Conservation (phyloP, 2,888 invertebrate species). For the Temnothorax unifasciatus region DNA sequence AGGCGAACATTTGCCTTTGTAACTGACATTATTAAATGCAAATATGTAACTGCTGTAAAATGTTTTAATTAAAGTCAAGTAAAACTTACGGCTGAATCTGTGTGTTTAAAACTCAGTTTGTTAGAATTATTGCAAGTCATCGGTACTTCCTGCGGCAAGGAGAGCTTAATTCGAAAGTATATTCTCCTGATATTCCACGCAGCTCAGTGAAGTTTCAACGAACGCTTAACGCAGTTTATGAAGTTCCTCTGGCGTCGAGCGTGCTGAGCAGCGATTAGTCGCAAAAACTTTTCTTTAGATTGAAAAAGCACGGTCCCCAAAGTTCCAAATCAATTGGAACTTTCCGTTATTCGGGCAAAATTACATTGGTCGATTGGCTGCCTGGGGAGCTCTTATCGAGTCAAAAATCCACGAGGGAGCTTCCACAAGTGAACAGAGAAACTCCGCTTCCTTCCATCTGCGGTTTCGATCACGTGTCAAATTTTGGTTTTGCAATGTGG, state of each 20-base stretch:
- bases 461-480: slow-evolving; percentile 46
- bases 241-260: slow-evolving; percentile 21
- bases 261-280: slow-evolving; percentile 22
- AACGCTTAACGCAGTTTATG: slow-evolving; percentile 40
- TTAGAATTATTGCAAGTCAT: slow-evolving; percentile 28
- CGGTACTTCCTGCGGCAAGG: not conserved
- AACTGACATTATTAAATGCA: slow-evolving; percentile 8
- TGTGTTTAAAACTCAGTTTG: slow-evolving; percentile 24
- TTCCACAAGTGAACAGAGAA: slow-evolving; percentile 10
- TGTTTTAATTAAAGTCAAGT: slow-evolving; percentile 26
- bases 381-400: not conserved
- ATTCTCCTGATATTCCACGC: slow-evolving; percentile 37
- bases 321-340: slow-evolving; percentile 36
- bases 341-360: slow-evolving; percentile 29
- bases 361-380: slow-evolving; percentile 17
- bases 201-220: slow-evolving; percentile 35
- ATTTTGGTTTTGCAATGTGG: slow-evolving; percentile 60
- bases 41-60: slow-evolving; percentile 25
- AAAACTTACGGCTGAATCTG: slow-evolving; percentile 6
- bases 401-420: slow-evolving; percentile 1
- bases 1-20: not conserved
- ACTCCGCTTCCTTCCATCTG: not conserved
- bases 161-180: slow-evolving; percentile 30
- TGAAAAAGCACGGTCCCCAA: slow-evolving; percentile 48
- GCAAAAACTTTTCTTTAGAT: slow-evolving; percentile 38